Conservation (phyloP, 2,113 vertebrate genomes). For the Neopipo cinnamomea region DNA sequence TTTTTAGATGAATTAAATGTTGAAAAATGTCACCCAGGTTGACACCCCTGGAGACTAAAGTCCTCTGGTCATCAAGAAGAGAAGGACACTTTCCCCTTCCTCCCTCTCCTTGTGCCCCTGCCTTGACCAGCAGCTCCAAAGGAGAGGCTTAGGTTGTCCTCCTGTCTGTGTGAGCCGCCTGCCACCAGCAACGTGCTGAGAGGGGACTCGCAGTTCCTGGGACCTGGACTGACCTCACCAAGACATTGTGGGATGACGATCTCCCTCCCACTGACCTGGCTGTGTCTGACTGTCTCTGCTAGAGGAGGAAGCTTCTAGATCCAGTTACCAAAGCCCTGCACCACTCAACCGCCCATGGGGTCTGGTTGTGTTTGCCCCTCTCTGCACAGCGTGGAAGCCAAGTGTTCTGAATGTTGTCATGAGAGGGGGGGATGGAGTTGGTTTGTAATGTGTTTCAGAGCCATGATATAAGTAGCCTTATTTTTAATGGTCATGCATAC, state of each 20-base stretch:
- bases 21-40: not conserved
- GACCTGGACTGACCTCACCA: not conserved
- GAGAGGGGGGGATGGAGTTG: constrained; percentile 10
- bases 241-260: not conserved
- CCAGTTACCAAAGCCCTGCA: constrained; percentile 12
- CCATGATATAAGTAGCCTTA: constrained; percentile 66
- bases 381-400: not conserved
- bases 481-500: constrained; percentile 70
- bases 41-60: not conserved
- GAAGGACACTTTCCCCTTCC: not conserved
- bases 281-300: not conserved
- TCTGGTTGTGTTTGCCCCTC: not conserved
- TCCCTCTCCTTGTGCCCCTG: not conserved
- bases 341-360: not conserved
- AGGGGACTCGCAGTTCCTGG: not conserved
- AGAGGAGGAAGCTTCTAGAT: constrained; percentile 6
- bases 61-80: not conserved
- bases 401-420: not conserved
- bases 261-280: not conserved
- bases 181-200: not conserved
- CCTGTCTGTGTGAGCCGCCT: not conserved
- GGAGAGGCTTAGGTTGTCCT: not conserved
- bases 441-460: constrained; percentile 49
- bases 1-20: constrained; percentile 19
- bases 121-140: not conserved